Conservation (phyloP, 2,797 vertebrate species). For the Enteromius thamalakanensis region DNA sequence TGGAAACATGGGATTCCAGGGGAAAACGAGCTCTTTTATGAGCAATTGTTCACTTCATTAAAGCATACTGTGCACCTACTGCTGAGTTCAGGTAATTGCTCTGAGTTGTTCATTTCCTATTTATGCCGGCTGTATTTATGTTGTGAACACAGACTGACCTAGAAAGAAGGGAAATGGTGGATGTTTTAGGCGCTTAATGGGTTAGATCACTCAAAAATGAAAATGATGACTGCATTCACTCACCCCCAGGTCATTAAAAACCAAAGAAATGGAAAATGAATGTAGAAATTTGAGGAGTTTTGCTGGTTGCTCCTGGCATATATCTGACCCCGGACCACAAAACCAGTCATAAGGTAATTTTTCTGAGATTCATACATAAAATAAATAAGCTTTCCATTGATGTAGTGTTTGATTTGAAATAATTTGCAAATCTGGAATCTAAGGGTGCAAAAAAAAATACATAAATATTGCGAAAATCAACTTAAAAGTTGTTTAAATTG, state of each 20-base stretch:
- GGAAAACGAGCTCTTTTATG: constrained; percentile 6
- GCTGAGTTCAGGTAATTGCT: constrained; percentile 43
- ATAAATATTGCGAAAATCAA: too few relatives aligned
- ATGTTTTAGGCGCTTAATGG: constrained; percentile 7
- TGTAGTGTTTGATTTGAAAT: too few relatives aligned
- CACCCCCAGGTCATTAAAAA: neutral
- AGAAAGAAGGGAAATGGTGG: neutral
- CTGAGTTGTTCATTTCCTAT: constrained; percentile 15
- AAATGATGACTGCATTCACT: neutral
- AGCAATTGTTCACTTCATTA: constrained; percentile 38
- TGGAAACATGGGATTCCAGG: constrained; percentile 10
- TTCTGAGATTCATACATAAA: too few relatives aligned
- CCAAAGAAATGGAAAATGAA: neutral
- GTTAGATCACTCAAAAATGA: neutral
- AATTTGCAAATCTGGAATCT: too few relatives aligned
- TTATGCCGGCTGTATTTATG: neutral
- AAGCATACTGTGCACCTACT: constrained; percentile 29
- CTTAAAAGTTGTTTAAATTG: too few relatives aligned
- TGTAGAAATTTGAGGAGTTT: neutral
- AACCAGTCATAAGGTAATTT: too few relatives aligned
- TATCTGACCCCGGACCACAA: too few relatives aligned
- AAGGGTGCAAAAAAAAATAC: too few relatives aligned
- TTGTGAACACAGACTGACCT: constrained; percentile 17
- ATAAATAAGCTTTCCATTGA: too few relatives aligned
- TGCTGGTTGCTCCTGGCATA: neutral